A percentile compares a stretch with the other conserved stretches of the same genome.
phyloP scores from a whole-genome alignment of 2,113 vertebrate species.

The Synchiropus splendidus region DNA sequence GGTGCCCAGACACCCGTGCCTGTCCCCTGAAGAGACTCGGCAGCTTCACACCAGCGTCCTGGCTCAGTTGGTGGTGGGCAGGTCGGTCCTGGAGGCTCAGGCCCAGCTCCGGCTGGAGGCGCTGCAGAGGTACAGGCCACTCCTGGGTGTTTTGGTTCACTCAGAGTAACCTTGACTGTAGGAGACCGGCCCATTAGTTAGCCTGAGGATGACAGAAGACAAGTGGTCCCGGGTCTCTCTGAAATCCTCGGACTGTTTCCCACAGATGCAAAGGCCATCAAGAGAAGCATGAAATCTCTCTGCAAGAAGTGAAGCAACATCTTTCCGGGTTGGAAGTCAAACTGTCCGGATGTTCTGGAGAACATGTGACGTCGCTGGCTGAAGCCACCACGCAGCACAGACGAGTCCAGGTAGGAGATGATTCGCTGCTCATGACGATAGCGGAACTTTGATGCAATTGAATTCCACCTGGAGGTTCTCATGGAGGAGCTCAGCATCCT shows the following conservation, averaged over 20 bases:
- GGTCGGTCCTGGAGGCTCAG: conserved; percentile 58
- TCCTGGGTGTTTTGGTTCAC: too few relatives aligned
- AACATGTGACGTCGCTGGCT: conserved; percentile 69
- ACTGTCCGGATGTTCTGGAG: conserved; percentile 56
- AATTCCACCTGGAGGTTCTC: conserved; percentile 35
- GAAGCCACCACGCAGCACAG: conserved; percentile 68
- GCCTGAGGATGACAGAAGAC: too few relatives aligned
- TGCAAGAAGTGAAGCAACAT: conserved; percentile 56
- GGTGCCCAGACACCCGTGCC: conserved; percentile 46
- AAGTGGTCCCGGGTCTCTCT: too few relatives aligned
- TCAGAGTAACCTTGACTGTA: too few relatives aligned
- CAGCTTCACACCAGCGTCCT: conserved; percentile 58
- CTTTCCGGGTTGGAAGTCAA: conserved; percentile 62
- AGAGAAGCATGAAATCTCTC: conserved; percentile 52
- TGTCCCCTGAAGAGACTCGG: conserved; percentile 55
- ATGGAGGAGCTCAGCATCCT: conserved; percentile 45
- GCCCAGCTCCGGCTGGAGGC: conserved; percentile 52
- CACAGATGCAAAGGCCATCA: conserved; percentile 71
- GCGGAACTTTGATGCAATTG: not conserved
- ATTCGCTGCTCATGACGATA: not conserved
- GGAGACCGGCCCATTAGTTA: too few relatives aligned
- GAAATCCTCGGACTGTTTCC: too few relatives aligned
- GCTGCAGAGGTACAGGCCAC: conserved; percentile 49
- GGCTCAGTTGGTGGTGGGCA: conserved; percentile 60
- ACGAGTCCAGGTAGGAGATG: conserved; percentile 64